phyloP scores from a whole-genome alignment of 1,140 invertebrate genomes.

The Chrysoperla carnea region DNA sequence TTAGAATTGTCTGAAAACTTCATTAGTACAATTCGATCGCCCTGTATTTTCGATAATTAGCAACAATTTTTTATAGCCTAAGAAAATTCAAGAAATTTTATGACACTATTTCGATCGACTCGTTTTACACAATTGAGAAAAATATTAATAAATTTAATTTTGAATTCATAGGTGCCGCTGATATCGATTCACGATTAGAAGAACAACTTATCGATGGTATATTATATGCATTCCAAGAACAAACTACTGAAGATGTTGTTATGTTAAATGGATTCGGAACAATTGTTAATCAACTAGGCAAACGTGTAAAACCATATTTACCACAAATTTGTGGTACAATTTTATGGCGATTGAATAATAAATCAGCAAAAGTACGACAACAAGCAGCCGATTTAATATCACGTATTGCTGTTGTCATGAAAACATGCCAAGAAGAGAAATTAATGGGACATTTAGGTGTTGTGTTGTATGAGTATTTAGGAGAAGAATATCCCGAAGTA shows the following conservation, averaged over 20 bases:
- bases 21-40: too few species aligned
- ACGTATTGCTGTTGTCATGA: constrained; percentile 97
- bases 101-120: too few species aligned
- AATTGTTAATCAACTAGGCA: constrained; percentile 94
- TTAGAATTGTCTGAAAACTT: too few species aligned
- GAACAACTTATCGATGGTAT: constrained; percentile 99
- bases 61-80: too few species aligned
- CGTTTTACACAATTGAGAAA: too few species aligned
- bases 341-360: constrained; percentile 97
- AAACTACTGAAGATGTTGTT: constrained; percentile 98
- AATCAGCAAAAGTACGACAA: constrained; percentile 97
- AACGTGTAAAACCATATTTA: constrained; percentile 93
- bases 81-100: too few species aligned
- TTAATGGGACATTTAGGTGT: constrained; percentile 99
- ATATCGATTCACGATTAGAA: constrained; percentile 93
- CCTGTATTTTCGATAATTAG: too few species aligned
- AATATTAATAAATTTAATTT: too few species aligned
- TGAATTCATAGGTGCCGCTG: constrained; percentile 50
- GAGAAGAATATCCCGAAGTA: constrained; percentile 99
- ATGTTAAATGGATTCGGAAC: constrained; percentile 99
- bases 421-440: constrained; percentile 98
- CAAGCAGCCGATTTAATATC: constrained; percentile 99
- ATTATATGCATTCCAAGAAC: constrained; percentile 98
- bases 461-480: constrained; percentile 98
- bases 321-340: constrained; percentile 99